Evolutionary conservation across 2,113 vertebrate genomes (phyloP), one percentile per base, ranked within the genome.

Genomic region (Pygoscelis antarcticus): DNA sequence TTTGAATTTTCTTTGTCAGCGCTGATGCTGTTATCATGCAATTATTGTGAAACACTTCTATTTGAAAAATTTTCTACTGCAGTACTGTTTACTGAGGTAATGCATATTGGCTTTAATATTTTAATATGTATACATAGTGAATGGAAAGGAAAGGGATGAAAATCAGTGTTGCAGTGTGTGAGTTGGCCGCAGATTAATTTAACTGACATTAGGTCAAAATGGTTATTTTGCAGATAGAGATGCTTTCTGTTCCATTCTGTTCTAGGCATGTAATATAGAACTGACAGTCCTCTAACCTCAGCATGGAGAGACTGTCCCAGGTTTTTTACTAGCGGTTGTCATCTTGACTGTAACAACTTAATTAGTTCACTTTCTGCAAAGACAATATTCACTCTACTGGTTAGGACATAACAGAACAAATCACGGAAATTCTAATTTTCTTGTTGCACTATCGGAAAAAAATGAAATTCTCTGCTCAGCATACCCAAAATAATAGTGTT

Each of bases 1-100:
- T 72, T 83, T 79, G 89, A 95, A 80, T 95, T 95, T 83, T 25
- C 92, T 94, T 93, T 95, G 81, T 91, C 89, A 91, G 54, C 4
- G 10, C 71, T 88, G 91, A 71, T 8, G 19, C 57, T 83, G 66
- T 92, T 93, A 86, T 80, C 64, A 17, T 77, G 92, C 83, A 93
- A 61, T 93, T 96, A 87, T 72, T 93, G 40, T 69, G 76, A 69
- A 87, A 89, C 40, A 34, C 58, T 94, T 83, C 80, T 47, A 10
- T 68, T 70, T 57, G 62, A 92, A 70, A 90, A 70, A 40, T 30
- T 80, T 84, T 30, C 52, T 84, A 11, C 54, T 4, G 2, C 60
- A 36, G 18, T 65, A 10, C 82, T 85, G 65, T 94, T 91, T 90
- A 86, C 72, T 83, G 57, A 92, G 58, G 90, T 92, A 92, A 76